Evolutionary conservation across 1,140 invertebrate genomes (phyloP), one percentile per base, ranked within the genome.

Genomic region (Lordiphosa clarofinis): DNA sequence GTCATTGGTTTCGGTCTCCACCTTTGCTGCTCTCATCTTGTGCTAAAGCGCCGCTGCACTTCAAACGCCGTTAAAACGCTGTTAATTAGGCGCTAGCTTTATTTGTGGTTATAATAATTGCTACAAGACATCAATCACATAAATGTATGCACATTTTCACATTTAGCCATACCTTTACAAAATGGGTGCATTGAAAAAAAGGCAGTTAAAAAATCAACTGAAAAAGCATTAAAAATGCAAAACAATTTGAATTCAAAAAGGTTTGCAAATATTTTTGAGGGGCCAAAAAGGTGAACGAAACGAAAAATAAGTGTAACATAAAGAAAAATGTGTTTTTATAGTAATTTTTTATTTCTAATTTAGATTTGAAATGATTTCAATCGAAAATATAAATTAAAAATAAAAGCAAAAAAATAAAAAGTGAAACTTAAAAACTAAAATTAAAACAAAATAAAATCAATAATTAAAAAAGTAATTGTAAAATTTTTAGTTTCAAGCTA

Each of bases 31-130:
- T 49, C 40, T 70, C 60, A 46, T 47, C 69, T 59, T 58, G 50
- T 56, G 50, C 44, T 35, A 46, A 31, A 8, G 28, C 11, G 8
- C 50, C 58, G 72, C 56, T 55, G 62, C 68, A 76, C 76, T 84
- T 81, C 67, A 64, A 84, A 82, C 63, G 44, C 42, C 37, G 12
- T 46, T 43, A 19, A 35, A 58, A 19, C 65, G 73, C 54, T 84
- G 78, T 64, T 81, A 76, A 81, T 84, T 81, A 72, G 72, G 74
- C 72, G 68, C 63, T 58, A 61, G 58, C 65, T 57, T 84, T 62
- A 60, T 70, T 68, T 73, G 73, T 73, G 64, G 59, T 82, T 81
- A 76, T 66, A 76, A 59, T 81, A 81, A 82, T 81, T 75, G 78
- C 76, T 53, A 82, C 49, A 64, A 62, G 11, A 64, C 59, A 73